Conservation (phyloP, 2,888 invertebrate genomes). For the Maniola hyperantus region DNA sequence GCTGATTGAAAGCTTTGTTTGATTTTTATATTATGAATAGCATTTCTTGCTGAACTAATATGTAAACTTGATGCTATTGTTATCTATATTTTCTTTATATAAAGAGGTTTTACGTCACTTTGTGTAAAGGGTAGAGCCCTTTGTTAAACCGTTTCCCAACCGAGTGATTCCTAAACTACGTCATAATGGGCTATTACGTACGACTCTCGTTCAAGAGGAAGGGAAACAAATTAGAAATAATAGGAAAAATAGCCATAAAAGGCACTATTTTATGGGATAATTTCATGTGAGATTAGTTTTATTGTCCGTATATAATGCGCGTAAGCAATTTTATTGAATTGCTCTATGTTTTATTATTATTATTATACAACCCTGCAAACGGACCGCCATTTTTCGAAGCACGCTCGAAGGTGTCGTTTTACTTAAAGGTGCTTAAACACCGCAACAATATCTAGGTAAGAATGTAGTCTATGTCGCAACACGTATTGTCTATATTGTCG, state of each 20-base stretch:
- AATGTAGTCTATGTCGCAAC: too few relatives aligned
- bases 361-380: not conserved
- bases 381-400: too few relatives aligned
- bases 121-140: too few relatives aligned
- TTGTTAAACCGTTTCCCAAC: slow-evolving; percentile 1
- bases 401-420: too few relatives aligned
- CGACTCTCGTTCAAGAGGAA: slow-evolving; percentile 27
- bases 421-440: too few relatives aligned
- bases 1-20: slow-evolving; percentile 17
- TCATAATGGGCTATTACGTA: slow-evolving; percentile 36
- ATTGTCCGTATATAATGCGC: slow-evolving; percentile 32
- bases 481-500: too few relatives aligned
- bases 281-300: slow-evolving; percentile 38
- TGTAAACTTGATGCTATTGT: too few relatives aligned
- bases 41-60: not conserved
- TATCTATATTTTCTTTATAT: too few relatives aligned
- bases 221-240: slow-evolving; percentile 39
- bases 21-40: slow-evolving; percentile 6
- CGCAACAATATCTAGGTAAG: too few relatives aligned
- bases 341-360: slow-evolving; percentile 13
- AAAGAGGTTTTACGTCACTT: too few relatives aligned
- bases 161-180: slow-evolving; percentile 1
- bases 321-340: slow-evolving; percentile 22
- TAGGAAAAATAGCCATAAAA: slow-evolving; percentile 38
- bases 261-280: slow-evolving; percentile 35